A percentile compares a stretch with the other conserved stretches of the same genome.
These are phyloP conservation scores for Gymnoscelis rufifasciata DNA, from an alignment of 2,888 invertebrate species.

Conservation along the genomic window DNA sequence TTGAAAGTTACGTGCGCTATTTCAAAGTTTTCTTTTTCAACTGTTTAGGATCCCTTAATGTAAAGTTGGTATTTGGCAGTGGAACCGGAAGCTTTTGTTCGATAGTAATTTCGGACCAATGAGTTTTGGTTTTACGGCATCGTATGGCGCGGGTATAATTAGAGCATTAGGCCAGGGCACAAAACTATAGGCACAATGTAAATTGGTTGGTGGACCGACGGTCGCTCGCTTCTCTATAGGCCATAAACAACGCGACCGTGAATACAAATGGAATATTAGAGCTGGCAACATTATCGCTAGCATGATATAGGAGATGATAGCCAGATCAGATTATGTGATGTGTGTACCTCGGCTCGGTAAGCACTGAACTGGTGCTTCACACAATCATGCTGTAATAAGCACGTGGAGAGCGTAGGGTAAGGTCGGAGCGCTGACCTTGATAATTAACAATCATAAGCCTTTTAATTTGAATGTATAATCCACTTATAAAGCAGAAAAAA, in stretches of 20 bases:
- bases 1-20: slow-evolving; percentile 18
- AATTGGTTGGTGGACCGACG: slow-evolving; percentile 60
- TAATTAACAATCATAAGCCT: no score
- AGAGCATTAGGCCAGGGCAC: slow-evolving; percentile 47
- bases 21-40: slow-evolving; percentile 19
- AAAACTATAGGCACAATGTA: slow-evolving; percentile 67
- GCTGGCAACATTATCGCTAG: slow-evolving; percentile 57
- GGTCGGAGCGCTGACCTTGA: not conserved
- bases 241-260: slow-evolving; percentile 72
- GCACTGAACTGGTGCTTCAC: slow-evolving; percentile 38
- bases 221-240: slow-evolving; percentile 68
- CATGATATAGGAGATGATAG: slow-evolving; percentile 48
- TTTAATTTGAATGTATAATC: no score
- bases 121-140: slow-evolving; percentile 17
- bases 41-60: slow-evolving; percentile 12
- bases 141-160: slow-evolving; percentile 39
- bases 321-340: slow-evolving; percentile 38
- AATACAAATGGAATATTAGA: slow-evolving; percentile 76
- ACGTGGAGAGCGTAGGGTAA: slow-evolving; percentile 4
- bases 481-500: no score
- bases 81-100: slow-evolving; percentile 9
- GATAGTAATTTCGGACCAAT: slow-evolving; percentile 15
- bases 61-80: slow-evolving; percentile 17
- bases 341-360: slow-evolving; percentile 42
- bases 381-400: slow-evolving; percentile 18